These are phyloP conservation scores for Rostratula benghalensis DNA, from an alignment of 2,113 vertebrate genomes.

Conservation along the genomic window DNA sequence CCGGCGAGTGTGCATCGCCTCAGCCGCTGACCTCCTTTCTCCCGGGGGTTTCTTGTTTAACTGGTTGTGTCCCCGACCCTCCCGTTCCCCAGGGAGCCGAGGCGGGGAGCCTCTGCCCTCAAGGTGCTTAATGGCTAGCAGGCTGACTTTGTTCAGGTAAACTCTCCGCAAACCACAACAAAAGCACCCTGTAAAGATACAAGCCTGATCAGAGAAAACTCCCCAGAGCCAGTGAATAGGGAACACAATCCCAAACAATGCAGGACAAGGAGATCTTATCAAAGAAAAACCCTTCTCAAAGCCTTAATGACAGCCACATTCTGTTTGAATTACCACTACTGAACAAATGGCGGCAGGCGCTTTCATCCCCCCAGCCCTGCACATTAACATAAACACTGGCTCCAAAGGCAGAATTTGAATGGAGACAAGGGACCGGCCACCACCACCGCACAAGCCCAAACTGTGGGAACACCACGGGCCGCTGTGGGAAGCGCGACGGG, in stretches of 20 bases:
- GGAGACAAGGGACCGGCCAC: constrained; percentile 46
- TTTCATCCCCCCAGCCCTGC: constrained; percentile 75
- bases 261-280: constrained; percentile 84
- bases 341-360: constrained; percentile 79
- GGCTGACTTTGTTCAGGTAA: constrained; percentile 81
- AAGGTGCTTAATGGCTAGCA: constrained; percentile 74
- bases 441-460: constrained; percentile 22
- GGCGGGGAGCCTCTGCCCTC: constrained; percentile 39
- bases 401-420: constrained; percentile 77
- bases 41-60: constrained; percentile 27
- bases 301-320: constrained; percentile 79
- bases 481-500: background rate
- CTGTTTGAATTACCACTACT: constrained; percentile 83
- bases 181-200: constrained; percentile 81
- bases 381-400: constrained; percentile 79
- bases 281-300: constrained; percentile 79
- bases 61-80: constrained; percentile 51
- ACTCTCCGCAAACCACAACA: constrained; percentile 78
- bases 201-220: constrained; percentile 76
- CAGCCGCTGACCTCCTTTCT: background rate
- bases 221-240: constrained; percentile 73
- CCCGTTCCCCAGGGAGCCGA: constrained; percentile 53
- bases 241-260: constrained; percentile 79
- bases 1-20: background rate
- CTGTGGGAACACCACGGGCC: constrained; percentile 49